Evolutionary conservation across 2,888 invertebrate genomes (phyloP), one percentile per base, ranked within the genome.

Genomic region (Cheilosia soror): DNA sequence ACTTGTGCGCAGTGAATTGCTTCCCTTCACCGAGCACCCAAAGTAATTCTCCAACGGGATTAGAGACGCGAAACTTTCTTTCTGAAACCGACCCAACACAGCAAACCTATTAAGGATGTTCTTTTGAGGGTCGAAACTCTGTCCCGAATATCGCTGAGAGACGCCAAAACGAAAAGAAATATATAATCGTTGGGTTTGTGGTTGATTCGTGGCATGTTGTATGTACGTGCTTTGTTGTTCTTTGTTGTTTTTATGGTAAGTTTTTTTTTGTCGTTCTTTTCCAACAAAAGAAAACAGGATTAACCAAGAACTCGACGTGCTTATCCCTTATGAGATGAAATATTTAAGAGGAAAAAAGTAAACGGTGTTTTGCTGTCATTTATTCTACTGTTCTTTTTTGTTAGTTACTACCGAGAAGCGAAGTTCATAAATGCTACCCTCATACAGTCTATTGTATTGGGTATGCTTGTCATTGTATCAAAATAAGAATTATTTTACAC

Each of bases 161-260:
- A 53, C 40, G 25, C 15, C n/a, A 53, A 31, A 44, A 60, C 60
- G 63, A 62, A 62, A 73, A 55, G 47, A 57, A 37, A 37, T 37
- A 68, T 62, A 55, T 73, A 80, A 80, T 68, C 80, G 62, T 37
- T 11, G 80, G 31, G 51, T 42, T 71, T 79, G 71, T 33, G 73
- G 73, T 66, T 68, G 68, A 80, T 80, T 80, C 73, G 62, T 80
- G 73, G 66, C 47, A 55, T 68, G 62, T 73, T 62, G 80, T 55
- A 73, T 62, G 80, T 55, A 73, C 79, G 79, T 80, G 73, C 68
- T 65, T 69, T 60, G 55, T 57, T 79, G 47, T 84, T 79, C 79
- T 63, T 66, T 75, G 51, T 37, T 33, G 33, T 49, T 33, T 47
- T 68, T 42, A 55, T 65, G 27, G 33, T 37, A 7, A 20, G 20